Percentiles rank a stretch among this genome's conserved stretches.
Conservation (phyloP, 2,113 vertebrate genomes). For the Otocyon megalotis region DNA sequence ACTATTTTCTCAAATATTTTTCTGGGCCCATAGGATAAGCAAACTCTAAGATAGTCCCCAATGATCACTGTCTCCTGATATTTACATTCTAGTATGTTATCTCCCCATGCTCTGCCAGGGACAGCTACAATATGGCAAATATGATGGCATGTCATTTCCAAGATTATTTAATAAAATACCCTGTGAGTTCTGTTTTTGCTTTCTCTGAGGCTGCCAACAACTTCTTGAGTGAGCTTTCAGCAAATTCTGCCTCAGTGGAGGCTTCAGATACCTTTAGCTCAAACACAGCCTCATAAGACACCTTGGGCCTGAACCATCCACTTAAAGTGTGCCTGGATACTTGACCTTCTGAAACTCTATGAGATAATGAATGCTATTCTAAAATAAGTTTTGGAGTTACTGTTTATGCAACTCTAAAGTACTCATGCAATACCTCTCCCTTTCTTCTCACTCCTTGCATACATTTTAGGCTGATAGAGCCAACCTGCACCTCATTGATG, state of each 20-base stretch:
- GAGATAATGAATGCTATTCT: rapidly evolving
- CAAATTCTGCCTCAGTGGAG: rapidly evolving
- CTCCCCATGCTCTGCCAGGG: neutral
- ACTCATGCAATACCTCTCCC: rapidly evolving
- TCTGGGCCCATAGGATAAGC: neutral
- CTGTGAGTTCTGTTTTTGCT: neutral
- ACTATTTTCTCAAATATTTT: neutral
- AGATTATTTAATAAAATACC: neutral
- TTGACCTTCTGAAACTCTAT: neutral
- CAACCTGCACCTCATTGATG: neutral
- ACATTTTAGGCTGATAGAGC: rapidly evolving
- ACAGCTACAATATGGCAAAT: rapidly evolving
- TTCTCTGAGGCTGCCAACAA: neutral
- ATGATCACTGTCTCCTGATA: rapidly evolving
- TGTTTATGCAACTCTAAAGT: neutral
- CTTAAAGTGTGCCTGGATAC: rapidly evolving
- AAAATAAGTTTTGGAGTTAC: no score
- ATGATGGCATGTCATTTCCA: rapidly evolving
- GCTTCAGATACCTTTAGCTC: rapidly evolving
- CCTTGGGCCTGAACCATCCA: no score
- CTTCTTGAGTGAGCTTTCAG: rapidly evolving
- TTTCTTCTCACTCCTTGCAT: neutral
- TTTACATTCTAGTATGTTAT: rapidly evolving
- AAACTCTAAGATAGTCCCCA: rapidly evolving
- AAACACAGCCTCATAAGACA: neutral